A percentile compares a stretch with the other conserved stretches of the same genome.
phyloP scores from a whole-genome alignment of 2,797 vertebrate genomes.

The Crocodylus rhombifer region DNA sequence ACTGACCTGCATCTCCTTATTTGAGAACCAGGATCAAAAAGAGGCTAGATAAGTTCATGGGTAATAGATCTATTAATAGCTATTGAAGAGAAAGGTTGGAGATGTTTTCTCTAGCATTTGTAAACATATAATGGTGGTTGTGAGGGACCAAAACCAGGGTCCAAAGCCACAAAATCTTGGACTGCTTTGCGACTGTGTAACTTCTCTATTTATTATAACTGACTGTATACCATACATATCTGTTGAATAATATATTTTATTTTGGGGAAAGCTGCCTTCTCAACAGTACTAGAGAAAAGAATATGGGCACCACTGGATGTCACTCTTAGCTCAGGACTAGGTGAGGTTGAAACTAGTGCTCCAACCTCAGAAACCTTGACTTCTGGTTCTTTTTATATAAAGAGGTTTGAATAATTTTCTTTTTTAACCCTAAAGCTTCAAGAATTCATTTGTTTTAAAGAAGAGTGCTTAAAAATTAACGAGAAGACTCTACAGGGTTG shows the following conservation, averaged over 20 bases:
- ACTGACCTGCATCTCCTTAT: too few relatives aligned
- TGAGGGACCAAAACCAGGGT: too few relatives aligned
- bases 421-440: background rate
- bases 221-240: background rate
- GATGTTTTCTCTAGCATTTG: too few relatives aligned
- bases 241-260: background rate
- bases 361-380: background rate
- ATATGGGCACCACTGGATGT: conserved; percentile 71
- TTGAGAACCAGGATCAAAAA: too few relatives aligned
- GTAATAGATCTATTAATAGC: too few relatives aligned
- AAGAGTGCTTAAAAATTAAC: background rate
- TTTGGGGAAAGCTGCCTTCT: background rate
- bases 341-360: background rate
- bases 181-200: too few relatives aligned
- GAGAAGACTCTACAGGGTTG: background rate
- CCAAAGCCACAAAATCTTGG: too few relatives aligned
- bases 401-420: background rate
- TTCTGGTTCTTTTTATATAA: background rate
- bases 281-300: background rate
- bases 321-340: conserved; percentile 59
- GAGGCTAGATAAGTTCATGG: too few relatives aligned
- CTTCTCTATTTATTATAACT: background rate
- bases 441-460: background rate
- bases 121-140: too few relatives aligned
- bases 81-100: too few relatives aligned